These are phyloP conservation scores for Holothuria glaberrima DNA, from an alignment of 35 echinoderm and acorn worm species.

Conservation along the genomic window DNA sequence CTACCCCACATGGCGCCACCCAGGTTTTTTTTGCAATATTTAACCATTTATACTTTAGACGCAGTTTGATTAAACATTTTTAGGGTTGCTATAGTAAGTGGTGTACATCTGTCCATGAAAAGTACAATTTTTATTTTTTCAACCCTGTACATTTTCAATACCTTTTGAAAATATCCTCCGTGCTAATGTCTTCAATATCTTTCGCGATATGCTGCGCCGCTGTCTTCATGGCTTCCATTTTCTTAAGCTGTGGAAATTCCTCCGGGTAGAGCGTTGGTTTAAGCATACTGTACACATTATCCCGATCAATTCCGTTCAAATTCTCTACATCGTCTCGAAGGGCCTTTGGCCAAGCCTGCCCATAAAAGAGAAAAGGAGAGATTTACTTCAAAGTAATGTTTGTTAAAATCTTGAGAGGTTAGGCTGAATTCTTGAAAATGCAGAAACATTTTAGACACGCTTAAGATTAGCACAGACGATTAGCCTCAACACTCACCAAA, in stretches of 20 bases:
- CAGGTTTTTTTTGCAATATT: too few species aligned
- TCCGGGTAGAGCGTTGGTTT: constrained; percentile 68
- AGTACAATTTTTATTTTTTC: background rate
- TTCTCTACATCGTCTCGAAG: constrained; percentile 69
- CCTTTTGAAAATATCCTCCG: constrained; percentile 69
- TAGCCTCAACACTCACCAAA: too few species aligned
- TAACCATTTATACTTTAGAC: too few species aligned
- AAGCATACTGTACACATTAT: constrained; percentile 70
- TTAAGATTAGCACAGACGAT: too few species aligned
- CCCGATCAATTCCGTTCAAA: constrained; percentile 56
- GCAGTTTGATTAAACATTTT: too few species aligned
- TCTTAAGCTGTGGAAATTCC: constrained; percentile 35
- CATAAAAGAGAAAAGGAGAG: background rate
- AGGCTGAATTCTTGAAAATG: too few species aligned
- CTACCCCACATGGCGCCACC: too few species aligned
- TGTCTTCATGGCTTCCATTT: constrained; percentile 64
- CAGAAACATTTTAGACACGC: too few species aligned
- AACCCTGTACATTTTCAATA: background rate
- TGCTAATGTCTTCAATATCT: constrained; percentile 72
- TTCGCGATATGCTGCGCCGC: constrained; percentile 64
- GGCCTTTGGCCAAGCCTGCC: constrained; percentile 69
- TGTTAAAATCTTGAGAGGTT: too few species aligned
- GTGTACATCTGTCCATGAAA: background rate
- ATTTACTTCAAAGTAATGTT: too few species aligned
- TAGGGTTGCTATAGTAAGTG: too few species aligned